Evolutionary conservation across 2,888 invertebrate species (phyloP), one percentile per base, ranked within the genome.

Genomic region (Drosophila mayaguana): DNA sequence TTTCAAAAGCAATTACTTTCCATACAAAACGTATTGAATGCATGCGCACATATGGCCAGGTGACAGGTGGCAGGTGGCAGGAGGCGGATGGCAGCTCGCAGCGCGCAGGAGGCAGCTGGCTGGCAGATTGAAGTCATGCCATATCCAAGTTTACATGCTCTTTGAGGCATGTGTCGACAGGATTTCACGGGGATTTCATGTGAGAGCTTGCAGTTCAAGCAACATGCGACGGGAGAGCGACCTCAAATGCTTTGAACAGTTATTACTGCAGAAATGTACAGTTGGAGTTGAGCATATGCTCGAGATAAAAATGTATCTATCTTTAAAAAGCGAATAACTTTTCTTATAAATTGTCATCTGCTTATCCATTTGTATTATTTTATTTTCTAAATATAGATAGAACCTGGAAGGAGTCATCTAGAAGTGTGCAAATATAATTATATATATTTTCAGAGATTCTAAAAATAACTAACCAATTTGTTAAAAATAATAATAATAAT

Each of bases 161-260:
- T 50, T 50, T 34, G 50, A 32, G 32, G 18, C 20, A 50, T 50
- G 18, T 50, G 28, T 28, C 28, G 48, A 50, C 28, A 9, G 48
- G 50, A 50, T 50, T 34, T 32, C 48, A 48, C 48, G 11, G 28
- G 48, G 32, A 50, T 50, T 50, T 50, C 18, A 18, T 50, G 18
- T 32, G 32, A 14, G 18, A 50, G 32, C 28, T 50, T 50, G 16
- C 18, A 2, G 12, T 50, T 20, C 32, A 18, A 18, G 18, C 18
- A 12, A 28, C n/a, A n/a, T n/a, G n/a, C n/a, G 9, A 5, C 22
- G 45, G 3, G 3, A 14, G 8, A 22, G 22, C 22, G 16, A 45
- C 8, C 4, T 45, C 16, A 12, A 32, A 18, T 28, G n/a, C 11
- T 3, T n/a, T n/a, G 2, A 25, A 2, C 46, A 25, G 16, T 8